Evolutionary conservation across 2,113 vertebrate genomes (phyloP), one percentile per base, ranked within the genome.

Genomic region (Myiozetetes cayanensis): DNA sequence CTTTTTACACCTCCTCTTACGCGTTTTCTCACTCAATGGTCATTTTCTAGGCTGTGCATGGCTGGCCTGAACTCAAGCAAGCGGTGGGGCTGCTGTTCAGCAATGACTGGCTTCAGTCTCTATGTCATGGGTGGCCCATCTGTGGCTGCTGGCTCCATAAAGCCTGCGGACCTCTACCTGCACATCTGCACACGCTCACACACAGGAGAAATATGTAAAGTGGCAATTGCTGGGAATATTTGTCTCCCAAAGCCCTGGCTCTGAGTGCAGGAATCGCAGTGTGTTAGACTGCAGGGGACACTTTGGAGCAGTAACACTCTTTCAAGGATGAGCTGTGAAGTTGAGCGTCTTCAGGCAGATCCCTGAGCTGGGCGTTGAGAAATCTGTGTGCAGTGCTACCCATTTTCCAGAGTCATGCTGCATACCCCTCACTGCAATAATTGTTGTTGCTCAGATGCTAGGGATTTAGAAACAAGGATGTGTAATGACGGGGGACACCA

Each of bases 291-390:
- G 39, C 78, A 86, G 83, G 65, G 70, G 50, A 46, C 3, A 0
- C 10, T 2, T 39, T 49, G 22, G 46, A 61, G 56, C 63, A 72
- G 35, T 58, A 49, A 65, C 22, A 17, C 4, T 2, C 28, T 89
- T 50, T 15, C 73, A 76, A n/a, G 55, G 80, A 68, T 77, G 73
- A 86, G 44, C 67, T 90, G 46, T 78, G 85, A 95, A 78, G 37
- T 65, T 52, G 56, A 84, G n/a, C 47, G 35, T 66, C 66, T 75
- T 55, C 56, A 68, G 62, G 39, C 50, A 87, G 30, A 50, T 81
- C 63, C 49, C 43, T 14, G 74, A 72, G 62, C 21, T 61, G 9
- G 35, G 35, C 23, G 3, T 12, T 80, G 22, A 30, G 55, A 93
- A 62, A 55, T 33, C 33, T 74, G 35, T 1, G 2, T 44, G 27